Evolutionary conservation across 2,888 invertebrate species (phyloP), one percentile per base, ranked within the genome.

Genomic region (Gandaritis pyraliata): DNA sequence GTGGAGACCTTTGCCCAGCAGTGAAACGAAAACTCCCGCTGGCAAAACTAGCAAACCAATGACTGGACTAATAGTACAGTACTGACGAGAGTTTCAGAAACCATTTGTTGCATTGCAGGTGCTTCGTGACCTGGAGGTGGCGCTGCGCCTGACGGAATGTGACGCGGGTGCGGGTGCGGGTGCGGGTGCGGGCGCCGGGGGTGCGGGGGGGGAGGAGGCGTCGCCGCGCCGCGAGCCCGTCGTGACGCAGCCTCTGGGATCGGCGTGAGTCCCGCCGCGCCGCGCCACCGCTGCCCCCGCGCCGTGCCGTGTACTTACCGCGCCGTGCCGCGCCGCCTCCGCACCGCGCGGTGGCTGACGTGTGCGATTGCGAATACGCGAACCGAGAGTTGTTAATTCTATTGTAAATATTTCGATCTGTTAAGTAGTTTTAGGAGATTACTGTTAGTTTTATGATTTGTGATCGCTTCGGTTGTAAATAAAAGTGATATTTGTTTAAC

Each of bases 101-200:
- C 23, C 6, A n/a, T 23, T 43, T 18, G 13, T 48, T 15, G 11
- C 53, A 38, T 54, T 49, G 16, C 85, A 88, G 88, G 96, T 98
- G 80, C 94, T 98, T 80, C 95, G 97, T 76, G 98, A 98, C 93
- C 94, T 98, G 82, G 97, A 97, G 86, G 94, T 96, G 84, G 97
- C 97, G 80, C 93, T 98, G 76, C 93, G 94, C 51, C 89, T 95
- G 73, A 54, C 54, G 46, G 54, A 54, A 23, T 36, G n/a, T 2
- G 53, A 45, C 29, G 29, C 8, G n/a, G 18, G 11, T 1, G 6
- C 23, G 23, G n/a, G n/a, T n/a, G 12, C 18, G 33, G 33, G 41
- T 4, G 18, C n/a, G n/a, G n/a, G 1, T 74, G 76, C 36, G 16
- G 52, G 36, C 30, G 64, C 49, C 38, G 60, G 87, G 52, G 63